A percentile compares a stretch with the other conserved stretches of the same genome.
Evolutionary conservation across 2,113 vertebrate species (phyloP).

Genomic region (Myxocyprinus asiaticus): DNA sequence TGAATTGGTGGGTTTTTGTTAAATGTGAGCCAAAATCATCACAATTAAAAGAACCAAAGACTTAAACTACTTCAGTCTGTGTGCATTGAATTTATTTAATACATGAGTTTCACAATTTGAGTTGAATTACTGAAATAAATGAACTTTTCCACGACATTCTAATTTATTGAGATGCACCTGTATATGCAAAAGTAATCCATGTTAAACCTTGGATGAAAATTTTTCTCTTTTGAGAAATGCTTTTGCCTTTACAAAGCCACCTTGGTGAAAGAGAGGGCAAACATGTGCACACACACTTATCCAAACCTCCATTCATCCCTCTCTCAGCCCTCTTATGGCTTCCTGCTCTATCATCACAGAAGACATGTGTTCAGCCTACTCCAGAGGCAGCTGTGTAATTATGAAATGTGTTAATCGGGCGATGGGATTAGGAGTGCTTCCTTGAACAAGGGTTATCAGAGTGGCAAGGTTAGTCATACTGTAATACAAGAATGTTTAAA

Average conservation of each 20-base stretch:
- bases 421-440: slow-evolving; percentile 29
- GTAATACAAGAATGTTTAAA: too few relatives aligned
- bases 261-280: not conserved
- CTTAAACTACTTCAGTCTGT: too few relatives aligned
- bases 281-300: not conserved
- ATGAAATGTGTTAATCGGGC: slow-evolving; percentile 49
- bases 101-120: too few relatives aligned
- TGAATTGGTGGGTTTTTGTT: too few relatives aligned
- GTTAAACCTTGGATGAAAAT: too few relatives aligned
- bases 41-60: too few relatives aligned
- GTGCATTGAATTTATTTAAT: too few relatives aligned
- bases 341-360: slow-evolving; percentile 23
- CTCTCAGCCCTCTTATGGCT: not conserved
- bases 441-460: slow-evolving; percentile 16
- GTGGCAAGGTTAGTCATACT: not conserved
- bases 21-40: too few relatives aligned
- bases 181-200: too few relatives aligned
- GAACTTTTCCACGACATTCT: too few relatives aligned
- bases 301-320: not conserved
- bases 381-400: slow-evolving; percentile 48
- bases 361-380: slow-evolving; percentile 19
- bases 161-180: too few relatives aligned
- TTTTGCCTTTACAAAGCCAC: not conserved
- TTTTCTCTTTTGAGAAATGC: not conserved
- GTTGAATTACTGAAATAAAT: too few relatives aligned